Evolutionary conservation across 2,113 vertebrate species (phyloP).

Genomic region (Mionectes macconnelli): DNA sequence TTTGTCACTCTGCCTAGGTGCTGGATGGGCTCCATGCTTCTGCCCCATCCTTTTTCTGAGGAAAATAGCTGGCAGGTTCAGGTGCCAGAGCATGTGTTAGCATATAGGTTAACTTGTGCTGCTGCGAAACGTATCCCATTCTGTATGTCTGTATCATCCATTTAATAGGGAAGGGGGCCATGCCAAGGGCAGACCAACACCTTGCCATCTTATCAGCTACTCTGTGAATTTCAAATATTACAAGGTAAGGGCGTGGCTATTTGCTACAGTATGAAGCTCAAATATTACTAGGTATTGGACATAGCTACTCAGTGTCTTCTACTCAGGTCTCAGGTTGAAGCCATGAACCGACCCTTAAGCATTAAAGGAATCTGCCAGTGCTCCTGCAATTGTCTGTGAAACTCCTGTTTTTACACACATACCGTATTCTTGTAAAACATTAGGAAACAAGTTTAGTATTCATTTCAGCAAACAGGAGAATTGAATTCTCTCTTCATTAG

Average conservation of each 20-base stretch:
- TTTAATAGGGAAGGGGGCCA: not conserved
- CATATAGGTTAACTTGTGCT: not conserved
- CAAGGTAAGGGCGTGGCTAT: not conserved
- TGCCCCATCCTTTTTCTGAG: not conserved
- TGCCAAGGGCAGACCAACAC: not conserved
- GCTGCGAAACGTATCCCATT: not conserved
- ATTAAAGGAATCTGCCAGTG: not conserved
- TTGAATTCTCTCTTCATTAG: slow-evolving; percentile 65
- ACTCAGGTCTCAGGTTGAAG: not conserved
- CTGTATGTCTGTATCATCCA: not conserved
- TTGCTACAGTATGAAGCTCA: not conserved
- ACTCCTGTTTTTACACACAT: slow-evolving; percentile 5
- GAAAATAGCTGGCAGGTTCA: not conserved
- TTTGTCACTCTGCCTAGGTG: not conserved
- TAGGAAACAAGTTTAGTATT: slow-evolving; percentile 40
- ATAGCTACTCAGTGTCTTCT: not conserved
- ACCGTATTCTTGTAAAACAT: slow-evolving; percentile 26
- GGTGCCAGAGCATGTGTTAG: not conserved
- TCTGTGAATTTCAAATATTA: not conserved
- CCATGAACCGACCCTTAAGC: not conserved
- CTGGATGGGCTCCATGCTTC: not conserved
- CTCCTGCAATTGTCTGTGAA: not conserved
- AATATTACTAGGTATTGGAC: not conserved
- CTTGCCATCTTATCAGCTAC: not conserved
- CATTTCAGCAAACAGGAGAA: slow-evolving; percentile 57